A percentile compares a stretch with the other conserved stretches of the same genome.
phyloP scores from a whole-genome alignment of 1,140 invertebrate species.

The Littorina saxatilis region DNA sequence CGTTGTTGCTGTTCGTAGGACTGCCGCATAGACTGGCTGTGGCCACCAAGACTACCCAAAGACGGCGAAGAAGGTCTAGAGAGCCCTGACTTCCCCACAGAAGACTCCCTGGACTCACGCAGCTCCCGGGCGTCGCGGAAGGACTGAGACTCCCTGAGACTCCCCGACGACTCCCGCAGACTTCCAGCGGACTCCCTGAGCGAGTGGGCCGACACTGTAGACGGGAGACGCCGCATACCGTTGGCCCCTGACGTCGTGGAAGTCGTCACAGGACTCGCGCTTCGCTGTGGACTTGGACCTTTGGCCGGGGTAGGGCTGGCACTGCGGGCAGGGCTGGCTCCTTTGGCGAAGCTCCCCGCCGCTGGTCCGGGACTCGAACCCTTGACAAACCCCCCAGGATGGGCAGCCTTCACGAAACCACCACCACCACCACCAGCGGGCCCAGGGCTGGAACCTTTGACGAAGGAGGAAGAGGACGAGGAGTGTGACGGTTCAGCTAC shows the following conservation, averaged over 20 bases:
- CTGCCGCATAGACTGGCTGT: background rate
- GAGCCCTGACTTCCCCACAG: background rate
- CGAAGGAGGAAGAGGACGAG: background rate
- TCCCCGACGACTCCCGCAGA: background rate
- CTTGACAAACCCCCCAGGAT: too few relatives aligned
- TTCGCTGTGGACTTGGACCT: conserved; percentile 9
- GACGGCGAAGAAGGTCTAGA: background rate
- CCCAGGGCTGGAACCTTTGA: background rate
- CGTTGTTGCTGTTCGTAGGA: background rate
- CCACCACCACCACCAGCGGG: too few relatives aligned
- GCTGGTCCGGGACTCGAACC: background rate
- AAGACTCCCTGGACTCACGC: conserved; percentile 13
- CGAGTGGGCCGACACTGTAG: background rate
- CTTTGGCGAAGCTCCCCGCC: conserved; percentile 40
- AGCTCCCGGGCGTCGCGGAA: background rate
- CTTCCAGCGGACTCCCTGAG: too few relatives aligned
- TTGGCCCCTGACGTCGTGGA: background rate
- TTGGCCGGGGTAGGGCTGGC: conserved; percentile 31
- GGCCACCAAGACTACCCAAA: too few relatives aligned
- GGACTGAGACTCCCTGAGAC: background rate
- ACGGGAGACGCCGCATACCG: background rate
- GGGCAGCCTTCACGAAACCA: too few relatives aligned
- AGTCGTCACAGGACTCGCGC: conserved; percentile 1
- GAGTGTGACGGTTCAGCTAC: background rate
- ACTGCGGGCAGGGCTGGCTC: conserved; percentile 30